Base-by-base conservation (phyloP, 2,797 vertebrate species). In the Lithobates sylvaticus region DNA sequence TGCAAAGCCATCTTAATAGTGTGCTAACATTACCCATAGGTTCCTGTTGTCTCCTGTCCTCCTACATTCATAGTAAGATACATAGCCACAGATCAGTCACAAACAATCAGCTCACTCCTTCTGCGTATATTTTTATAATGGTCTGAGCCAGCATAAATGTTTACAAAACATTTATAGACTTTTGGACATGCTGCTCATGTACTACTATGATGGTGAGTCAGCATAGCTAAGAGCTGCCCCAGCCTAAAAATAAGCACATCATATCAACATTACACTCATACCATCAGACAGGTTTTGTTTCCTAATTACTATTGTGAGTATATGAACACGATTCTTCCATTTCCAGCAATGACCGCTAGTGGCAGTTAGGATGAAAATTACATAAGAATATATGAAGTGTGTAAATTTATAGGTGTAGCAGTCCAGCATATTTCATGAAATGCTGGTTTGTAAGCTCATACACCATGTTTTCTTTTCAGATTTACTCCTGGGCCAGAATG, bases 401-500 rank as follows among this genome's bases (percentile, higher is more conserved):
- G 18, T 36, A 50, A 42, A 54, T 86, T 50, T 80, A 85, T 81
- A 70, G 44, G 23, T 72, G 13, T 70, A 76, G 65, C 65, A 67
- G 13, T 67, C 65, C 10, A 29, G 65, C 65, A 27, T 61, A 70
- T 81, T 81, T 76, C 26, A 44, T 76, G 71, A 86, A 61, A 44
- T 86, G 73, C n/a, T 76, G 67, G 47, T 69, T 36, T 69, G 64
- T 76, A 44, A 81, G 26, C 50, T 54, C 76, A 44, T 26, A 70
- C 32, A 61, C 71, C 34, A 27, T 86, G 64, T 81, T 86, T 86
- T 76, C 72, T 81, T 86, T 86, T 76, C 44, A 81, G 65, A 81
- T 81, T 76, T 81, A 65, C 72, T 81, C 26, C 34, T 18, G 27
- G n/a, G 64, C 78, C 72, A 86, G 12, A 70, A 81, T 81, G 76